These are phyloP conservation scores for Zhuqinia jingwanae DNA, from an alignment of 2,888 invertebrate species.

Conservation along the genomic window DNA sequence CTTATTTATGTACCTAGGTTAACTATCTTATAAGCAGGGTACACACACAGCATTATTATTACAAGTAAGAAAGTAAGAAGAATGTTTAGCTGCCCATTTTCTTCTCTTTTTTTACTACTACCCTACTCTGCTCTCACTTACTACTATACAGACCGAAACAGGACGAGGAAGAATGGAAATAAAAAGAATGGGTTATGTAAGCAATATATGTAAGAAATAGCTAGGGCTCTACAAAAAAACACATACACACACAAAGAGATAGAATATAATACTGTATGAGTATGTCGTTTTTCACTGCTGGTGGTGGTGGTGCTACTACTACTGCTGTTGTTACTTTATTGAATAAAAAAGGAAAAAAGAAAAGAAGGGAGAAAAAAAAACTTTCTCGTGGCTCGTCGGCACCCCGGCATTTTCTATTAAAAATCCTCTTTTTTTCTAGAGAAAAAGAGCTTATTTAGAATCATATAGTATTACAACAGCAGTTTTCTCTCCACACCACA, in stretches of 20 bases:
- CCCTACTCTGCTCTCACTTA: conserved; percentile 27
- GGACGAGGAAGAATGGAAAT: conserved; percentile 51
- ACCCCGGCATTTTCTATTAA: conserved; percentile 67
- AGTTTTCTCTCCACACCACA: conserved; percentile 39
- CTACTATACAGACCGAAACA: conserved; percentile 41
- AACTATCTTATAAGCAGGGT: too few species aligned
- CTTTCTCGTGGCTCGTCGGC: conserved; percentile 64
- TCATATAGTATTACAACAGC: conserved; percentile 8
- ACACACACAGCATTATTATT: not conserved
- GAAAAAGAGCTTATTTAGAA: not conserved
- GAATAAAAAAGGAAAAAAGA: conserved; percentile 31
- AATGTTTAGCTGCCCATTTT: conserved; percentile 43
- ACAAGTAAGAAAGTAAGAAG: not conserved
- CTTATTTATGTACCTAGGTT: too few species aligned
- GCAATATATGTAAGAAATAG: not conserved
- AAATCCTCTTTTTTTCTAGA: conserved; percentile 14
- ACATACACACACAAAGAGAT: not conserved
- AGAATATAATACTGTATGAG: conserved; percentile 1
- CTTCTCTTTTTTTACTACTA: conserved; percentile 40
- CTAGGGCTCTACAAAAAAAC: not conserved
- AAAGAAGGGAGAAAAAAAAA: conserved; percentile 36
- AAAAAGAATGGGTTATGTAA: conserved; percentile 55
- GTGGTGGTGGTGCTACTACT: not conserved
- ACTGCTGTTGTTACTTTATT: conserved; percentile 38
- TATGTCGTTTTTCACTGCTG: conserved; percentile 34